Conservation (phyloP, 2,113 vertebrate genomes). For the Corythaeola cristata region DNA sequence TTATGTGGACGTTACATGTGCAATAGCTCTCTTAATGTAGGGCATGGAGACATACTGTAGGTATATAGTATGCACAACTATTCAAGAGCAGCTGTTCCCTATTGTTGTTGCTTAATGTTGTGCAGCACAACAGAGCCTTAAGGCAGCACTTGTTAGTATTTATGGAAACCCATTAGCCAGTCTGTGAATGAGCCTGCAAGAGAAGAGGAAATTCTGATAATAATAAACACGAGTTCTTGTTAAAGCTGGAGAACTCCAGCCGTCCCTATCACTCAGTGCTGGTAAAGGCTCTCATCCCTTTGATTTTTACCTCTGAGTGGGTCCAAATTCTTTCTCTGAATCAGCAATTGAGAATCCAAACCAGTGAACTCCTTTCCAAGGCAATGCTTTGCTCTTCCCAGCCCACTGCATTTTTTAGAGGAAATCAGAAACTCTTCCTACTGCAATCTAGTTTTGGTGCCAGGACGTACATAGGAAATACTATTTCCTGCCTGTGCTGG, state of each 20-base stretch:
- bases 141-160: conserved; percentile 56
- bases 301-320: neutral
- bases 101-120: conserved; percentile 53
- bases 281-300: neutral
- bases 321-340: neutral
- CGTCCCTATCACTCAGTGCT: neutral
- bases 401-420: neutral
- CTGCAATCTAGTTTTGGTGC: conserved; percentile 27
- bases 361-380: neutral
- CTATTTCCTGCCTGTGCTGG: conserved; percentile 59
- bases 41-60: neutral
- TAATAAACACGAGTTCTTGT: neutral
- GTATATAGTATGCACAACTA: neutral
- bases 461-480: conserved; percentile 58
- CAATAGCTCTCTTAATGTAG: neutral
- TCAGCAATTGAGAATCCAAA: neutral
- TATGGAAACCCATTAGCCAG: conserved; percentile 56
- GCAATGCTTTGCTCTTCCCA: neutral
- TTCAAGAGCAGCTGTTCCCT: conserved; percentile 57
- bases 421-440: conserved; percentile 44
- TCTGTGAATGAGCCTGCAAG: conserved; percentile 33
- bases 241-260: neutral
- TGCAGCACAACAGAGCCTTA: conserved; percentile 51
- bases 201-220: conserved; percentile 37
- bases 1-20: neutral